Evolutionary conservation across 2,113 vertebrate species (phyloP).

Genomic region (Boulengeromyrus knoepffleri): DNA sequence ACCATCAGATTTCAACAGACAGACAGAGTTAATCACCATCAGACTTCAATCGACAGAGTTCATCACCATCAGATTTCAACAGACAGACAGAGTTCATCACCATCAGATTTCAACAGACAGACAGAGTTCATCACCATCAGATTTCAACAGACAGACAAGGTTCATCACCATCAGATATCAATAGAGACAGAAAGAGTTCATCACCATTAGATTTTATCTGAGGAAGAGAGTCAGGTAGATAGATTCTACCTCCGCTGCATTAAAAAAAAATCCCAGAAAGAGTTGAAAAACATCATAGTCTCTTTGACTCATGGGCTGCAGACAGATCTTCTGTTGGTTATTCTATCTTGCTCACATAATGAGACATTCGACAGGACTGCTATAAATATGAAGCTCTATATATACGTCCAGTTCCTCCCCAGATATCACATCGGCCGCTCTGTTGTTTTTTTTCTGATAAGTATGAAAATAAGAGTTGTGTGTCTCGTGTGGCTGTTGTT

Average conservation of each 20-base stretch:
- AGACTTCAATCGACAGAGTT: neutral
- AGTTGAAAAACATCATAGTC: neutral
- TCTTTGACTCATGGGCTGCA: neutral
- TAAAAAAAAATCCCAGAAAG: neutral
- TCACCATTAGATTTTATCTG: neutral
- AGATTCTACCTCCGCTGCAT: neutral
- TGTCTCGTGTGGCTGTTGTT: neutral
- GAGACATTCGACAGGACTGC: neutral
- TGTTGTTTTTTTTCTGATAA: neutral
- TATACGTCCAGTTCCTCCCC: neutral
- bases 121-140: neutral
- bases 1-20: neutral
- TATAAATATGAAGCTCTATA: neutral
- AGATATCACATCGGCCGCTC: neutral
- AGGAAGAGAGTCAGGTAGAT: neutral
- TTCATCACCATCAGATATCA: neutral
- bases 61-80: neutral
- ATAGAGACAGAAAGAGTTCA: neutral
- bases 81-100: neutral
- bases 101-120: neutral
- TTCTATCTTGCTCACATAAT: neutral
- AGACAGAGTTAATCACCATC: neutral
- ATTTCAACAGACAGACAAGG: neutral
- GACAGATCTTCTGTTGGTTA: neutral
- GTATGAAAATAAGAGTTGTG: neutral